A percentile compares a stretch with the other conserved stretches of the same genome.
phyloP scores from a whole-genome alignment of 2,797 vertebrate genomes.

The Aulostomus chinensis region DNA sequence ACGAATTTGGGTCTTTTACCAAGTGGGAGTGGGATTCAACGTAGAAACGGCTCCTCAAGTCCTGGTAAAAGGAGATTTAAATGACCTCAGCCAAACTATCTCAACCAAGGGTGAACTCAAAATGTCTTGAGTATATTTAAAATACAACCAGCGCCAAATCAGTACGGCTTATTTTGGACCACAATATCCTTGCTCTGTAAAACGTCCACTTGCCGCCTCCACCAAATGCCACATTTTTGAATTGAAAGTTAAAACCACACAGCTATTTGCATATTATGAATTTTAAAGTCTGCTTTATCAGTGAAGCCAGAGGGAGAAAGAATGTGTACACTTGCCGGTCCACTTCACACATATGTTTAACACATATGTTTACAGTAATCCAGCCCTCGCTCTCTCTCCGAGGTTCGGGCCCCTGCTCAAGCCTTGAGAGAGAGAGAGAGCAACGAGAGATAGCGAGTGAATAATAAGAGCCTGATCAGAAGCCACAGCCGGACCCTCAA shows the following conservation, averaged over 20 bases:
- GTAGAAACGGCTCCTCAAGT: too few relatives aligned
- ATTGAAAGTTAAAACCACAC: too few relatives aligned
- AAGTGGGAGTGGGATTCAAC: too few relatives aligned
- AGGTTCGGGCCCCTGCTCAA: constrained; percentile 34
- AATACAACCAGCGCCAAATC: too few relatives aligned
- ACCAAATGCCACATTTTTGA: too few relatives aligned
- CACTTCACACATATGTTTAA: constrained; percentile 57
- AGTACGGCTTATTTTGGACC: too few relatives aligned
- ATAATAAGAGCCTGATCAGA: constrained; percentile 46
- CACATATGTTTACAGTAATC: constrained; percentile 56
- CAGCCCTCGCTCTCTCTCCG: constrained; percentile 31
- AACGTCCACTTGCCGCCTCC: background rate
- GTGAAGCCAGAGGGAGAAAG: constrained; percentile 32
- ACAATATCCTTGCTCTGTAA: too few relatives aligned
- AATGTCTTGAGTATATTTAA: too few relatives aligned
- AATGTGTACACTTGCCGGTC: constrained; percentile 40
- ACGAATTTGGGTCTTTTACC: too few relatives aligned
- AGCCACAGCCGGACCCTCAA: constrained; percentile 49
- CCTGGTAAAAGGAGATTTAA: too few relatives aligned
- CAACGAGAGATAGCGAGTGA: constrained; percentile 25
- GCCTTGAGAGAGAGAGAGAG: constrained; percentile 5
- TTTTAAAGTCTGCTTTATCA: constrained; percentile 12
- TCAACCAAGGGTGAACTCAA: too few relatives aligned
- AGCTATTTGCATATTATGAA: background rate
- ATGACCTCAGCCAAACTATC: too few relatives aligned